A percentile compares a stretch with the other conserved stretches of the same genome.
Conservation (phyloP, 2,113 vertebrate genomes). For the Blennius ocellaris region DNA sequence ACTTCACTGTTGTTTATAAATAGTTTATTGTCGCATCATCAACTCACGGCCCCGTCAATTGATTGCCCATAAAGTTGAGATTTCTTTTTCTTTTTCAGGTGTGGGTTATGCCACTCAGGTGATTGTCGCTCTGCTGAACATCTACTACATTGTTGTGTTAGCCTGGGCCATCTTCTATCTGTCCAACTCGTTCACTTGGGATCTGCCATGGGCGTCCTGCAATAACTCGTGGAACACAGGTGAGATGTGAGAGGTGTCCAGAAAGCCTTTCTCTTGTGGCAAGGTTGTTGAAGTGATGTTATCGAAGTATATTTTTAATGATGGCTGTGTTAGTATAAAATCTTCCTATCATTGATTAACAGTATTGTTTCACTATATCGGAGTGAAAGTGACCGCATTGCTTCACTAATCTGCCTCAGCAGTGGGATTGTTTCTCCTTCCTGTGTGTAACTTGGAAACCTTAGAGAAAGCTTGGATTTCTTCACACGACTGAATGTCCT, state of each 20-base stretch:
- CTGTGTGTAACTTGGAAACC: slow-evolving; percentile 73
- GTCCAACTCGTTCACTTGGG: slow-evolving; percentile 89
- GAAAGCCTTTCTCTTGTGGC: no score
- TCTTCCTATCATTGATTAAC: slow-evolving; percentile 14
- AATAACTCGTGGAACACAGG: slow-evolving; percentile 95
- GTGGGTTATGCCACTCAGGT: slow-evolving; percentile 95
- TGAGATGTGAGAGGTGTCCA: slow-evolving; percentile 46
- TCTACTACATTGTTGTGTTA: slow-evolving; percentile 95
- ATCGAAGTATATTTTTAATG: not conserved
- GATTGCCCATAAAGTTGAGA: not conserved
- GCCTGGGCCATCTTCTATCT: slow-evolving; percentile 97
- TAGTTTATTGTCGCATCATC: no score
- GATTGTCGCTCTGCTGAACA: slow-evolving; percentile 89
- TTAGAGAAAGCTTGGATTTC: slow-evolving; percentile 68
- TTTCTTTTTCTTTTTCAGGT: slow-evolving; percentile 80
- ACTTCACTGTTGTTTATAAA: no score
- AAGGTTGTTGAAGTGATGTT: not conserved
- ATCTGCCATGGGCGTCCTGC: slow-evolving; percentile 94
- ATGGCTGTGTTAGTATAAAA: not conserved
- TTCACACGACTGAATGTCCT: slow-evolving; percentile 61
- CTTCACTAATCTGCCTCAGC: slow-evolving; percentile 36
- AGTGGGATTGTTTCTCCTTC: slow-evolving; percentile 50
- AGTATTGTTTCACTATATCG: slow-evolving; percentile 4
- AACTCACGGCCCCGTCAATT: no score
- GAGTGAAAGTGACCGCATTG: slow-evolving; percentile 13